Conservation (phyloP, 2,797 vertebrate species). For the Anguilla marmorata region DNA sequence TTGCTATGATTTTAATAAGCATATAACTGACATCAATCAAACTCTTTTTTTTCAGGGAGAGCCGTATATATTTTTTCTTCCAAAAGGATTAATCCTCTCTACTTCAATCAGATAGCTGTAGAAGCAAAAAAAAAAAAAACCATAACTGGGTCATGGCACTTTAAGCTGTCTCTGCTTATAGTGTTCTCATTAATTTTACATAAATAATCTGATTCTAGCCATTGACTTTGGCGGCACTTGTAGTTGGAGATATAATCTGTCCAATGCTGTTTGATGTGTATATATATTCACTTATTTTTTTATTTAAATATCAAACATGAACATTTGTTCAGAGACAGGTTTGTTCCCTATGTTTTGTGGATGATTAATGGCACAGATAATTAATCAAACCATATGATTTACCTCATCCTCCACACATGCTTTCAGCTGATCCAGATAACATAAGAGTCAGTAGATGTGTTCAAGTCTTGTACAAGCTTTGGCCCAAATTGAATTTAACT, state of each 20-base stretch:
- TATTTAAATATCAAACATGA: not conserved
- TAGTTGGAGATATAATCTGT: conserved; percentile 40
- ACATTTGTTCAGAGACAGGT: not conserved
- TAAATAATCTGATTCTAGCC: conserved; percentile 48
- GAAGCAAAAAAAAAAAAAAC: conserved; percentile 40
- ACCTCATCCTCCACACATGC: not conserved
- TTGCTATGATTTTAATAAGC: conserved; percentile 40
- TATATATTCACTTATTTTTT: conserved; percentile 33
- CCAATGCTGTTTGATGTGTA: conserved; percentile 33
- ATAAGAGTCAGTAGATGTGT: not conserved
- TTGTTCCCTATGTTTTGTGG: not conserved
- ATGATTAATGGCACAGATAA: not conserved
- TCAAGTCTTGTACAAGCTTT: not conserved
- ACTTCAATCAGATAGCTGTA: conserved; percentile 40
- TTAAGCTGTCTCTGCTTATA: conserved; percentile 42
- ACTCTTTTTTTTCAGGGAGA: conserved; percentile 12
- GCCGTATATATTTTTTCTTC: conserved; percentile 21
- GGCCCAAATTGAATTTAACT: not conserved
- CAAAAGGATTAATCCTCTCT: conserved; percentile 27
- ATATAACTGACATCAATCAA: conserved; percentile 31
- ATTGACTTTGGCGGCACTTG: conserved; percentile 45
- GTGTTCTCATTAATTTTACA: conserved; percentile 57
- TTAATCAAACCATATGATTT: not conserved
- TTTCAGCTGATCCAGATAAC: not conserved
- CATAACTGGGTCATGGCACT: conserved; percentile 41